Evolutionary conservation across 2,113 vertebrate species (phyloP).

Genomic region (Scomber colias): DNA sequence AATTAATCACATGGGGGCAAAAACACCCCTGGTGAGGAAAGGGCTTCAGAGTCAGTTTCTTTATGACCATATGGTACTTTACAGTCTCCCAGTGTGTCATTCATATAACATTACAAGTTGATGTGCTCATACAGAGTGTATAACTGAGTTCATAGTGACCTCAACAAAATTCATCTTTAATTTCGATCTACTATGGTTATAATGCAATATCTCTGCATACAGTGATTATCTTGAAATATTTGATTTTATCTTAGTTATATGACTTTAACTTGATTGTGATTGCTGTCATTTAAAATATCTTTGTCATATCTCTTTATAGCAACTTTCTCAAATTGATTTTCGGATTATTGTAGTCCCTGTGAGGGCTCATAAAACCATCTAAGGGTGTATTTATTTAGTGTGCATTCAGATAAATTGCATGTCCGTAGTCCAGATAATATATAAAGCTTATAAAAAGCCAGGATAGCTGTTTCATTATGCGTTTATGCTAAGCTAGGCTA

Average conservation of each 20-base stretch:
- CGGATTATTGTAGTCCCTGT: neutral
- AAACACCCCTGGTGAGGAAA: too few relatives aligned
- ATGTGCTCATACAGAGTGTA: neutral
- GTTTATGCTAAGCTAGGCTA: neutral
- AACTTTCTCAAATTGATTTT: neutral
- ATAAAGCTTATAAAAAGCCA: neutral
- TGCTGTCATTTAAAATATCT: constrained; percentile 8
- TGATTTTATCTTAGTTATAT: constrained; percentile 29
- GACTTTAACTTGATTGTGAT: constrained; percentile 31
- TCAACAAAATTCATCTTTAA: constrained; percentile 12
- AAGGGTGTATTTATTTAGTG: too few relatives aligned
- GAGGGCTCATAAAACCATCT: neutral
- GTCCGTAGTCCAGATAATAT: neutral
- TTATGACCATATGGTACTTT: too few relatives aligned
- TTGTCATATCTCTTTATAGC: constrained; percentile 3
- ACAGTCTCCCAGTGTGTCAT: neutral
- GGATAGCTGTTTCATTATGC: neutral
- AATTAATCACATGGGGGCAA: too few relatives aligned
- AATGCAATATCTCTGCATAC: constrained; percentile 13
- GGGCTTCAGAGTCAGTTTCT: too few relatives aligned
- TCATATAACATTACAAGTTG: neutral
- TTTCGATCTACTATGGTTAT: constrained; percentile 8
- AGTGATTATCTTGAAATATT: constrained; percentile 9
- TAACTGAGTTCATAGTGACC: constrained; percentile 41
- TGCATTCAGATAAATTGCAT: too few relatives aligned